Conservation (phyloP, 2,888 invertebrate genomes). For the Steinernema hermaphroditum region DNA sequence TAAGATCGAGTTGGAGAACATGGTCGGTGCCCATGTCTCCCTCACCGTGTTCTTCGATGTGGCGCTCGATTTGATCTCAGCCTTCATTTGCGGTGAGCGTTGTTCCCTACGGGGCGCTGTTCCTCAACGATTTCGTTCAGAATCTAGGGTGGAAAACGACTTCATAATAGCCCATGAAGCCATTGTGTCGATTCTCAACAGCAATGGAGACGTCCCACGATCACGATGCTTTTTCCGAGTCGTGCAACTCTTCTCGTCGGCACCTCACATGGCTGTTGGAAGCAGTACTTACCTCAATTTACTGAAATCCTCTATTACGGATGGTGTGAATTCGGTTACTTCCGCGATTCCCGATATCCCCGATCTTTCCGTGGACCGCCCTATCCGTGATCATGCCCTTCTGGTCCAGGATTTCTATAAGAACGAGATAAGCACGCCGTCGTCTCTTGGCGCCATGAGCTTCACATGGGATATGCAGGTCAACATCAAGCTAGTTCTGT, state of each 20-base stretch:
- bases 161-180: neutral
- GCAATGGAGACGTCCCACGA: neutral
- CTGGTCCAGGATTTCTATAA: neutral
- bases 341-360: neutral
- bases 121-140: neutral
- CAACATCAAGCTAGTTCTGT: neutral
- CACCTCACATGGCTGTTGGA: neutral
- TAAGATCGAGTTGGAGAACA: neutral
- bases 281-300: neutral
- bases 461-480: neutral
- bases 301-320: neutral
- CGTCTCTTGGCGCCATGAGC: neutral
- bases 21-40: neutral
- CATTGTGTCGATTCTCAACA: neutral
- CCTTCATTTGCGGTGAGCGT: neutral
- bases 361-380: neutral
- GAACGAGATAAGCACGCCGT: neutral
- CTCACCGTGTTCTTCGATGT: neutral
- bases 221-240: neutral
- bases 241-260: neutral
- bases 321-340: neutral
- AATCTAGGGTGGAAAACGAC: neutral
- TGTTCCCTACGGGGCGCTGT: too few relatives aligned
- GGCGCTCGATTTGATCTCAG: neutral
- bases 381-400: neutral